phyloP scores from a whole-genome alignment of 2,888 invertebrate species.

The Chymomyza amoena region DNA sequence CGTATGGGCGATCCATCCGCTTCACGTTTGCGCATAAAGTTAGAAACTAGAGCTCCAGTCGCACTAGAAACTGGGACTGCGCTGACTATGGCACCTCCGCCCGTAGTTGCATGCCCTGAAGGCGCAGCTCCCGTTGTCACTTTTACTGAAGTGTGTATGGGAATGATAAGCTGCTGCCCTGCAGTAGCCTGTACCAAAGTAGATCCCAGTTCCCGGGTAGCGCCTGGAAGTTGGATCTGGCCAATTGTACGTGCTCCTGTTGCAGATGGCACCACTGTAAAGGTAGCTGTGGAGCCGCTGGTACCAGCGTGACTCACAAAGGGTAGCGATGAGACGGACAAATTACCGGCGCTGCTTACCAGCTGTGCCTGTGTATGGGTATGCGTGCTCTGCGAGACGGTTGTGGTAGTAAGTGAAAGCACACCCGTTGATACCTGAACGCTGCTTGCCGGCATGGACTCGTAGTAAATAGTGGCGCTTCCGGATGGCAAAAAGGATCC shows the following conservation, averaged over 20 bases:
- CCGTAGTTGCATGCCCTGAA: constrained; percentile 32
- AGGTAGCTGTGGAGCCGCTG: constrained; percentile 73
- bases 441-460: constrained; percentile 76
- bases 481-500: constrained; percentile 72
- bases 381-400: constrained; percentile 75
- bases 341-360: constrained; percentile 53
- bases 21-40: constrained; percentile 91
- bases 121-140: constrained; percentile 63
- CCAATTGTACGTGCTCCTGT: constrained; percentile 68
- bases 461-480: constrained; percentile 78
- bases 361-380: constrained; percentile 51
- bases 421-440: constrained; percentile 76
- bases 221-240: constrained; percentile 72
- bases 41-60: constrained; percentile 75
- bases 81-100: constrained; percentile 50
- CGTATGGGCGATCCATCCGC: constrained; percentile 85
- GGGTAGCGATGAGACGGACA: constrained; percentile 74
- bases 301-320: constrained; percentile 60
- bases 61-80: constrained; percentile 37
- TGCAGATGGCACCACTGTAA: constrained; percentile 75
- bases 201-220: constrained; percentile 48
- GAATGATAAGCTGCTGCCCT: constrained; percentile 63
- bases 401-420: constrained; percentile 76
- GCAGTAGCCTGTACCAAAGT: constrained; percentile 15
- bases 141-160: constrained; percentile 75